Percentiles rank a stretch among this genome's conserved stretches.
phyloP scores from a whole-genome alignment of 2,113 vertebrate species.

The Chamaetylas fuelleborni region DNA sequence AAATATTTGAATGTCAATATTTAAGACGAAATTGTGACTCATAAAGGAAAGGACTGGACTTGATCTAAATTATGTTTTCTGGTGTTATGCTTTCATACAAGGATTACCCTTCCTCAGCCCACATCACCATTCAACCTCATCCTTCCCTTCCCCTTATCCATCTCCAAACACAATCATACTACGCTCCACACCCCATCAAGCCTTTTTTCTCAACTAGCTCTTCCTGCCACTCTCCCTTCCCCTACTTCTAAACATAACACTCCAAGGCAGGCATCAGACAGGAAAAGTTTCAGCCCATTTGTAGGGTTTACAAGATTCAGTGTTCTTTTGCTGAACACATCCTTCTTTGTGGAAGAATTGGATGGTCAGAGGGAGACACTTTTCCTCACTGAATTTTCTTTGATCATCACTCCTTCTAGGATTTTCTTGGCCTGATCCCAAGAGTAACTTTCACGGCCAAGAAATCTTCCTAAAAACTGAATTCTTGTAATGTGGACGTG shows the following conservation, averaged over 20 bases:
- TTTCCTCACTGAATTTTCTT: background rate
- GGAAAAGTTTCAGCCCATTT: background rate
- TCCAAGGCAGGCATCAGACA: background rate
- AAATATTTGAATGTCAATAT: background rate
- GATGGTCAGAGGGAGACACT: background rate
- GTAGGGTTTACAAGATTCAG: background rate
- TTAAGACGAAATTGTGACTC: background rate
- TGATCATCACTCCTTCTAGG: background rate
- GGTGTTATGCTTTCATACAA: background rate
- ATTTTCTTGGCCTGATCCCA: background rate
- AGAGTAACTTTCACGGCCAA: background rate
- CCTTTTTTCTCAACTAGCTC: background rate
- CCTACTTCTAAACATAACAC: background rate
- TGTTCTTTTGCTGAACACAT: background rate
- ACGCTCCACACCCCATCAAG: background rate
- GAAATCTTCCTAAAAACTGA: background rate
- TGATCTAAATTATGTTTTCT: background rate
- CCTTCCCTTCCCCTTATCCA: background rate
- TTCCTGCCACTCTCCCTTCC: background rate
- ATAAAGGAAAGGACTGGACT: background rate
- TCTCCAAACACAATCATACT: background rate
- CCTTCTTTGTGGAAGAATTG: background rate
- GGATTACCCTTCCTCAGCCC: background rate
- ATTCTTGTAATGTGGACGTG: rapidly evolving
- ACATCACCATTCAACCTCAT: background rate